Evolutionary conservation across 1,140 invertebrate genomes (phyloP), one percentile per base, ranked within the genome.

Genomic region (Pseudoatta argentina): DNA sequence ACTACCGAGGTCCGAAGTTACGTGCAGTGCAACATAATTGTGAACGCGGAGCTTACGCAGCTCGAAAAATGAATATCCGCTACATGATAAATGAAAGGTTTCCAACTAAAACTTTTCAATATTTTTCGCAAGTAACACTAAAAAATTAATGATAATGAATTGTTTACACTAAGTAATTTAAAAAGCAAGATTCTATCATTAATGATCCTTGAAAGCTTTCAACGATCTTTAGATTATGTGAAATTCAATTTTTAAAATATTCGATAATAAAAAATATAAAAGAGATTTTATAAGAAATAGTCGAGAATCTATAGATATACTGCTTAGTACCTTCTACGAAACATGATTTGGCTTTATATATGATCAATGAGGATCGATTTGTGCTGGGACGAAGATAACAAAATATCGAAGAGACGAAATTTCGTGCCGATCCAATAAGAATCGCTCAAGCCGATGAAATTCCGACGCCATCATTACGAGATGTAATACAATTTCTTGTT

Each of bases 361-460:
- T 34, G 53, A 44, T 39, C 18, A 48, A 69, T 44, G 66, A 87
- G 21, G 18, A 85, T 88, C 86, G 72, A 77, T 88, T 51, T n/a
- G 63, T 12, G 48, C 8, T 2, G 6, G 48, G 78, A 24, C 10
- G 51, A 59, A 88, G 67, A 48, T 78, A 76, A 53, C 81, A 57
- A 66, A 81, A 81, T 71, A 69, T 86, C 59, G 64, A 27, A 53
- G 24, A 69, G 24, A 85, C 59, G 86, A 64, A 75, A 75, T 66
- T 55, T 75, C 61, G 7, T 73, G 59, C 16, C 16, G 8, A 67
- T 16, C 51, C 53, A 18, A 6, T 27, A 24, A 64, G 59, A 87
- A 66, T 66, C 86, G 89, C 88, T 91, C 86, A 81, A 77, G 66
- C 39, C 82, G 78, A 91, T 91, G 90, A 89, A 89, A 91, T 72